Conservation (phyloP, 2,113 vertebrate genomes). For the Bambusicola thoracicus region DNA sequence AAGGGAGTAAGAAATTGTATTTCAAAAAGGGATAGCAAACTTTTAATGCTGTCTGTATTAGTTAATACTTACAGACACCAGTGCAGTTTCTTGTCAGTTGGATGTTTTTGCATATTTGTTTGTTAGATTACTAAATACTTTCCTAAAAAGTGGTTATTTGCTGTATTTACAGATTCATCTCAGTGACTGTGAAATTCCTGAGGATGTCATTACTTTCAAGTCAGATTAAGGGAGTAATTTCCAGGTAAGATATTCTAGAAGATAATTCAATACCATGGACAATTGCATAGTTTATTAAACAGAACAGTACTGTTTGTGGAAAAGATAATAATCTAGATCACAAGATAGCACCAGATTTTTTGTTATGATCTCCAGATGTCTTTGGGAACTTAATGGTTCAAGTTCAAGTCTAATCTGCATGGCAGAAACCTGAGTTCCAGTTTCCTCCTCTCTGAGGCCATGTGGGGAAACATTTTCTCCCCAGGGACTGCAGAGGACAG, state of each 20-base stretch:
- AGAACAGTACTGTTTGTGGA: neutral
- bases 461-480: neutral
- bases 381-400: constrained; percentile 24
- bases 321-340: constrained; percentile 41
- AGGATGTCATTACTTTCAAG: constrained; percentile 47
- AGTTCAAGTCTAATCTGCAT: constrained; percentile 28
- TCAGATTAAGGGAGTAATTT: constrained; percentile 38
- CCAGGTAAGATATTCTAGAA: constrained; percentile 38
- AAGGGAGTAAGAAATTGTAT: constrained; percentile 65
- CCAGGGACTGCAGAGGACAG: neutral
- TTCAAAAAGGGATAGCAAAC: constrained; percentile 50
- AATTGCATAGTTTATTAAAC: neutral
- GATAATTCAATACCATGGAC: neutral
- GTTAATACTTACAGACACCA: constrained; percentile 35
- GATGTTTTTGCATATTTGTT: constrained; percentile 41
- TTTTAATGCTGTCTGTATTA: constrained; percentile 38
- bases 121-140: constrained; percentile 59
- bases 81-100: constrained; percentile 22
- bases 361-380: constrained; percentile 48
- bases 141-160: constrained; percentile 56
- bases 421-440: constrained; percentile 5
- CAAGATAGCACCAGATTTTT: constrained; percentile 23
- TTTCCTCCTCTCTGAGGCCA: neutral
- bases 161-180: constrained; percentile 49
- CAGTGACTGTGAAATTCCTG: constrained; percentile 34